Evolutionary conservation across 92 coral and sea anemone genomes (phyloP).

Genomic region (Epizoanthus stellaris): DNA sequence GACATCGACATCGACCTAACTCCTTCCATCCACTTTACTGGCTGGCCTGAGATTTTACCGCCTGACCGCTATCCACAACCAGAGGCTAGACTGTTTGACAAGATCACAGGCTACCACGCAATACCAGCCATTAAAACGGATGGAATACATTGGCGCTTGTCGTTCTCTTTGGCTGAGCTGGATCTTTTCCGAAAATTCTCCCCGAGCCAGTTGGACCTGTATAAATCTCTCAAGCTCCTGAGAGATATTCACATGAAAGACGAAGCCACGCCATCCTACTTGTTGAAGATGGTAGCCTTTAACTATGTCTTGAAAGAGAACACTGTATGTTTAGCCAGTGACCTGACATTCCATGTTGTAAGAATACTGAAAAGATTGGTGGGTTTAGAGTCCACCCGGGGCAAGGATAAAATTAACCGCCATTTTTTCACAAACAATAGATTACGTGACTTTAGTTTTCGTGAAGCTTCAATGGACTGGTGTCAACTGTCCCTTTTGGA

Average conservation of each 20-base stretch:
- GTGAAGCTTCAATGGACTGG: constrained; percentile 21
- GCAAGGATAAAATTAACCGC: neutral
- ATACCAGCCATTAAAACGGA: constrained; percentile 11
- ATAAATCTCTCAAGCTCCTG: constrained; percentile 45
- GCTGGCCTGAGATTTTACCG: neutral
- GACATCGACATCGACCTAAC: constrained; percentile 37
- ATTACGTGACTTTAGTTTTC: neutral
- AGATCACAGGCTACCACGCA: constrained; percentile 11
- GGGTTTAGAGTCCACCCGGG: neutral
- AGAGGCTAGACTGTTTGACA: constrained; percentile 6
- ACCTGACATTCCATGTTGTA: constrained; percentile 3
- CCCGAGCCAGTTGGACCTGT: constrained; percentile 1
- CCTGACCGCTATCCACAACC: neutral
- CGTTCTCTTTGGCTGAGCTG: constrained; percentile 50
- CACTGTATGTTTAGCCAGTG: neutral
- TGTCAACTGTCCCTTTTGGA: constrained; percentile 36
- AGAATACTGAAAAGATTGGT: neutral
- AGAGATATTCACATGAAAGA: constrained; percentile 44
- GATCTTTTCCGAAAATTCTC: constrained; percentile 28
- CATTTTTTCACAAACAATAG: neutral
- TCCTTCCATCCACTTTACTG: constrained; percentile 18
- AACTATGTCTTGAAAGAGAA: constrained; percentile 35
- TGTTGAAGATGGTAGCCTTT: constrained; percentile 18
- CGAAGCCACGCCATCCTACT: constrained; percentile 19
- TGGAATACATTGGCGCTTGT: constrained; percentile 39